Evolutionary conservation across 2,888 invertebrate species (phyloP).

Genomic region (Oasisia sp.): DNA sequence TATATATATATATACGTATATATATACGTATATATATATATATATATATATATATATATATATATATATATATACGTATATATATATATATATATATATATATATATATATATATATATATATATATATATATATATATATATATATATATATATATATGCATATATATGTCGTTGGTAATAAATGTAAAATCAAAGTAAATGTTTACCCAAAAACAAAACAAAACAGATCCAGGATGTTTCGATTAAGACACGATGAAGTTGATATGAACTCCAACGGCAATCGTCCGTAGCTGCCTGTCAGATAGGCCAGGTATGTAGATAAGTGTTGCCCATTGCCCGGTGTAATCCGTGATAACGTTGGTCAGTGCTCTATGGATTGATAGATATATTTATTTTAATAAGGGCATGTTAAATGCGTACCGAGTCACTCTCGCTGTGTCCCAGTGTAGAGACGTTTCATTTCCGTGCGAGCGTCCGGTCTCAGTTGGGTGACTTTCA

Average conservation of each 20-base stretch:
- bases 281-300: neutral
- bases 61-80: too few relatives aligned
- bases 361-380: neutral
- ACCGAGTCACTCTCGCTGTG: neutral
- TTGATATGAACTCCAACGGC: neutral
- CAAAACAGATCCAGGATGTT: neutral
- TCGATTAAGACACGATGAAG: neutral
- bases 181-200: neutral
- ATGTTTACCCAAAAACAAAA: neutral
- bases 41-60: too few relatives aligned
- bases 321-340: conserved; percentile 6
- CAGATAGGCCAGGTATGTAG: neutral
- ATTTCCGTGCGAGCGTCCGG: neutral
- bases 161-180: neutral
- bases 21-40: too few relatives aligned
- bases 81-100: too few relatives aligned
- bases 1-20: too few relatives aligned
- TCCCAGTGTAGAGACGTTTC: neutral
- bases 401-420: neutral
- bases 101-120: too few relatives aligned
- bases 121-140: too few relatives aligned
- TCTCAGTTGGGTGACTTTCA: neutral
- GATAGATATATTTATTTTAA: neutral
- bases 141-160: too few relatives aligned
- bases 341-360: neutral